These are phyloP conservation scores for Seladonia tumulorum DNA, from an alignment of 2,888 invertebrate genomes.

Conservation along the genomic window DNA sequence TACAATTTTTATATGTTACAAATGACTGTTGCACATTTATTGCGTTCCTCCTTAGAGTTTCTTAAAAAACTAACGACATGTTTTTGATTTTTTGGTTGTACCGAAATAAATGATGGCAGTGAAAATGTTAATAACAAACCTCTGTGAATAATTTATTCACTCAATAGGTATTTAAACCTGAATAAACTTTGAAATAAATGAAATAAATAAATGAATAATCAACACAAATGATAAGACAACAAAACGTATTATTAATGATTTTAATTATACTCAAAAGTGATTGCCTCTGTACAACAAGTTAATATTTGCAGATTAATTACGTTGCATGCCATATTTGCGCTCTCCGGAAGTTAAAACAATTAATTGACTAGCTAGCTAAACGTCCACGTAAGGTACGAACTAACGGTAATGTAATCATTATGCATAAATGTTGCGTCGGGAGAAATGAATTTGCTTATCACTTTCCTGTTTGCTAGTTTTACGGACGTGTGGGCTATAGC, in stretches of 20 bases:
- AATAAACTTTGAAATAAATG: too few species aligned
- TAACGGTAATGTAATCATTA: constrained; percentile 1
- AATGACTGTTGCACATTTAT: neutral
- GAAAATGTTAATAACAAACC: too few species aligned
- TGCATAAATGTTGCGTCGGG: neutral
- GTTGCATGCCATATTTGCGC: neutral
- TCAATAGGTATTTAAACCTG: too few species aligned
- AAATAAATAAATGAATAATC: too few species aligned
- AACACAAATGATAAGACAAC: neutral
- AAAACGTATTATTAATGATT: neutral
- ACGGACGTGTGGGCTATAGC: constrained; percentile 36
- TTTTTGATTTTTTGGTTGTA: too few species aligned
- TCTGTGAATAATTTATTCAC: too few species aligned
- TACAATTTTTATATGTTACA: neutral
- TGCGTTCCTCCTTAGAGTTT: too few species aligned
- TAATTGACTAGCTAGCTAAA: neutral
- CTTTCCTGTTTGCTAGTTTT: constrained; percentile 9
- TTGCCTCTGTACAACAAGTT: neutral
- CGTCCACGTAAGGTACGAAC: neutral
- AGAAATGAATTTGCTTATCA: constrained; percentile 34
- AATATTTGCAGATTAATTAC: neutral
- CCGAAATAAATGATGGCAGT: too few species aligned
- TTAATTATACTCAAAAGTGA: neutral
- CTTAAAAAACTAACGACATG: too few species aligned
- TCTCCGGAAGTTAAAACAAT: neutral